A percentile compares a stretch with the other conserved stretches of the same genome.
Evolutionary conservation across 2,888 invertebrate species (phyloP).

Genomic region (Scrobipalpa costella): DNA sequence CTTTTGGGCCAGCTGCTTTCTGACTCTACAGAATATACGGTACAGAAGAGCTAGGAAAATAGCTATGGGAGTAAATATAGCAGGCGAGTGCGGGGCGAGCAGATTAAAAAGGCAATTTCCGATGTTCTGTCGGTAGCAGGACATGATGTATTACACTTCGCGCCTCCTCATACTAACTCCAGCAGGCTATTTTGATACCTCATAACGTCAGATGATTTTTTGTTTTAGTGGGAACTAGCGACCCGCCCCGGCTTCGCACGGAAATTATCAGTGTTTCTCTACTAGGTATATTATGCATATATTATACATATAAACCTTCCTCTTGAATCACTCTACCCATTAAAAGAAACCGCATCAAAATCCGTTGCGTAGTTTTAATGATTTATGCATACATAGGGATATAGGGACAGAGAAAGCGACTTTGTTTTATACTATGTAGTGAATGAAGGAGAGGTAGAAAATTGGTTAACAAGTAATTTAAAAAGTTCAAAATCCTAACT

Average conservation of each 20-base stretch:
- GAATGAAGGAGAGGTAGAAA: background rate
- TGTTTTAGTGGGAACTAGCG: background rate
- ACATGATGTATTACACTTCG: constrained; percentile 17
- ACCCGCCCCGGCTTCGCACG: too few relatives aligned
- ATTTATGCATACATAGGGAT: too few relatives aligned
- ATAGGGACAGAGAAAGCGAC: background rate
- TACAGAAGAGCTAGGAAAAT: background rate
- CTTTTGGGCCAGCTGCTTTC: too few relatives aligned
- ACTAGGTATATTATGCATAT: too few relatives aligned
- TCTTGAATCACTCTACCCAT: too few relatives aligned
- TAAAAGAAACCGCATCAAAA: too few relatives aligned
- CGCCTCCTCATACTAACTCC: constrained; percentile 5
- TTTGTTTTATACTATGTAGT: background rate
- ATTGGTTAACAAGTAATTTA: too few relatives aligned
- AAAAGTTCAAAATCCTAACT: too few relatives aligned
- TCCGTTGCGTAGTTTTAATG: too few relatives aligned
- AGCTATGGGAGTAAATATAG: constrained; percentile 8
- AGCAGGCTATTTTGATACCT: background rate
- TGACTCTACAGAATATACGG: background rate
- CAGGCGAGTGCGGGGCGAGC: constrained; percentile 29
- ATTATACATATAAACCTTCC: too few relatives aligned
- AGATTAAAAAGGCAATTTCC: constrained; percentile 63
- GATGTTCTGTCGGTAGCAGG: constrained; percentile 34
- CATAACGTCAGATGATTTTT: background rate
- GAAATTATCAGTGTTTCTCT: too few relatives aligned